Evolutionary conservation across 2,797 vertebrate species (phyloP).

Genomic region (Diplodus puntazzo): DNA sequence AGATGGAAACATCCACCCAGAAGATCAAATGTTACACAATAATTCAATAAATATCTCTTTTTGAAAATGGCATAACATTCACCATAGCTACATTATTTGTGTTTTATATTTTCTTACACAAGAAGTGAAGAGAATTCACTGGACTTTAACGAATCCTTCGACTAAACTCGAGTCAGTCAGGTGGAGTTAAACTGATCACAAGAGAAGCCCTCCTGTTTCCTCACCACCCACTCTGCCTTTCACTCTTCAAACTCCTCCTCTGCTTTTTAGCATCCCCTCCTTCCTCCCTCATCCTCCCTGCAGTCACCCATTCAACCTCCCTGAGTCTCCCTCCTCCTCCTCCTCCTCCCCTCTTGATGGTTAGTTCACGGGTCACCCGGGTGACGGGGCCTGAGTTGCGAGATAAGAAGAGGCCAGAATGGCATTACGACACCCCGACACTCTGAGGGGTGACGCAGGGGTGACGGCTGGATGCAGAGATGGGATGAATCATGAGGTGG

Average conservation of each 20-base stretch:
- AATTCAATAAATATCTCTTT: not conserved
- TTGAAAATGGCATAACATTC: not conserved
- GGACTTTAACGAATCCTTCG: not conserved
- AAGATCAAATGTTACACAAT: not conserved
- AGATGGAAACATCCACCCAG: not conserved
- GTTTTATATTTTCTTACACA: not conserved
- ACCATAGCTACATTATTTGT: not conserved
- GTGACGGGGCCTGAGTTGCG: conserved; percentile 82
- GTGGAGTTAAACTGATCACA: conserved; percentile 29
- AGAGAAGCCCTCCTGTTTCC: conserved; percentile 13
- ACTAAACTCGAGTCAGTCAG: conserved; percentile 8
- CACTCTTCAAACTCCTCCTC: conserved; percentile 7
- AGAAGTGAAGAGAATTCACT: not conserved
- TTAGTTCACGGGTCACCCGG: conserved; percentile 80
- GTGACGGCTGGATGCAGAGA: conserved; percentile 66
- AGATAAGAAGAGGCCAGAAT: conserved; percentile 84
- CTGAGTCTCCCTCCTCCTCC: conserved; percentile 22
- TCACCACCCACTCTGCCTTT: conserved; percentile 46
- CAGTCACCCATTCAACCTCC: conserved; percentile 40
- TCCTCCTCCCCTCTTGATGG: conserved; percentile 59
- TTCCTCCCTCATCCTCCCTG: conserved; percentile 19
- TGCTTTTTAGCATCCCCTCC: conserved; percentile 1
- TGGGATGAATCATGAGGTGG: conserved; percentile 52
- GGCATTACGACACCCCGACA: conserved; percentile 78
- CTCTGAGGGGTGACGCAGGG: conserved; percentile 73